Conservation (phyloP, 2,113 vertebrate species). For the Antechinus stuartii region DNA sequence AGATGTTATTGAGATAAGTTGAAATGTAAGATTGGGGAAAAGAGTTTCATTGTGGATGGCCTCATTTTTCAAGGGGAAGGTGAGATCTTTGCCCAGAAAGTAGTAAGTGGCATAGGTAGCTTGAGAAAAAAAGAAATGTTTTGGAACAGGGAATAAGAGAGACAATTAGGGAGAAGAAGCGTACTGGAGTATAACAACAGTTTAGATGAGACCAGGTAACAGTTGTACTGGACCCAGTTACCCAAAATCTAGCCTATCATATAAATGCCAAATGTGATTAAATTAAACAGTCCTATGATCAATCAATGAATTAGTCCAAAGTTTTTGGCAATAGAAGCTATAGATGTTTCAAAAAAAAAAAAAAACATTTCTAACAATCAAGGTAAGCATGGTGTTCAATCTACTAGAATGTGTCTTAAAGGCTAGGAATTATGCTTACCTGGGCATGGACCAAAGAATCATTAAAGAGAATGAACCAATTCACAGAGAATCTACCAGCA, state of each 20-base stretch:
- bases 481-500: conserved; percentile 96
- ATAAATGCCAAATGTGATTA: conserved; percentile 1
- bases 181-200: background rate
- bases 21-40: background rate
- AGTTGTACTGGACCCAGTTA: background rate
- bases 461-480: conserved; percentile 99
- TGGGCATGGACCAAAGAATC: conserved; percentile 97
- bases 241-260: background rate
- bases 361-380: conserved; percentile 21
- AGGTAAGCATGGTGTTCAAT: background rate
- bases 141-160: background rate
- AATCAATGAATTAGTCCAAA: background rate
- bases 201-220: background rate
- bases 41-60: background rate
- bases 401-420: background rate
- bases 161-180: background rate
- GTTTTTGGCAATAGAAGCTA: conserved; percentile 31
- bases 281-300: conserved; percentile 24
- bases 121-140: background rate
- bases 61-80: background rate
- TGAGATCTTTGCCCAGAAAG: background rate
- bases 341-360: conserved; percentile 10
- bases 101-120: background rate
- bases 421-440: conserved; percentile 84
- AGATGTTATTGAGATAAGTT: background rate